These are phyloP conservation scores for Zosterops pallidus DNA, from an alignment of 2,113 vertebrate genomes.

Conservation along the genomic window DNA sequence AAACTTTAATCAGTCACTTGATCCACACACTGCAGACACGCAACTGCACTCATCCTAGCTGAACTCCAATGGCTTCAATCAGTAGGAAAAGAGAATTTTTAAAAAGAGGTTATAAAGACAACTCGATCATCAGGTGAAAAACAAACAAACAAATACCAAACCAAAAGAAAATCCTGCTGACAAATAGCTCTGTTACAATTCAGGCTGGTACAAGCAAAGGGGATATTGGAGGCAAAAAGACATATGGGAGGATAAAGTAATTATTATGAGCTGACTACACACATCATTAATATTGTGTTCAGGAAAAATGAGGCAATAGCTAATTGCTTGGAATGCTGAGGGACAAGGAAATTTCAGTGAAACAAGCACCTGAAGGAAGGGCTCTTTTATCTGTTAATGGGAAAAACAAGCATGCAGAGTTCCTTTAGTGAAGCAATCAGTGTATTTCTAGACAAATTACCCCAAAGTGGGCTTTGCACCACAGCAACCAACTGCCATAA, in stretches of 20 bases:
- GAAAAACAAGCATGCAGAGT: background rate
- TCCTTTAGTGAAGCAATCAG: background rate
- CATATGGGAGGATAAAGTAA: background rate
- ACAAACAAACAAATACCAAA: background rate
- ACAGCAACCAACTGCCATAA: background rate
- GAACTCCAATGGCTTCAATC: background rate
- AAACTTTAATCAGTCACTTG: background rate
- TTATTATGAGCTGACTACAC: background rate
- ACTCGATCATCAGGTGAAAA: background rate
- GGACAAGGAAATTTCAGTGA: background rate
- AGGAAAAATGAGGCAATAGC: background rate
- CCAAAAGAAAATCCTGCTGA: background rate
- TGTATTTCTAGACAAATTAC: background rate
- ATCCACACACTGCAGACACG: background rate
- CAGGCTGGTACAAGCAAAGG: background rate
- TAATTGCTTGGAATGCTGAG: background rate
- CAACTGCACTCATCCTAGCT: background rate
- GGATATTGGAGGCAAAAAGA: background rate
- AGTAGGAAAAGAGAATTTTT: background rate
- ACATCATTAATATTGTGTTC: background rate
- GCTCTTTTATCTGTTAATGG: background rate
- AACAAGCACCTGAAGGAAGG: background rate
- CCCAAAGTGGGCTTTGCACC: background rate
- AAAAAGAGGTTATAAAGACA: background rate
- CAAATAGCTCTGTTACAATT: background rate